Base-by-base conservation (phyloP, 2,797 vertebrate genomes). In the Danio tinwini region DNA sequence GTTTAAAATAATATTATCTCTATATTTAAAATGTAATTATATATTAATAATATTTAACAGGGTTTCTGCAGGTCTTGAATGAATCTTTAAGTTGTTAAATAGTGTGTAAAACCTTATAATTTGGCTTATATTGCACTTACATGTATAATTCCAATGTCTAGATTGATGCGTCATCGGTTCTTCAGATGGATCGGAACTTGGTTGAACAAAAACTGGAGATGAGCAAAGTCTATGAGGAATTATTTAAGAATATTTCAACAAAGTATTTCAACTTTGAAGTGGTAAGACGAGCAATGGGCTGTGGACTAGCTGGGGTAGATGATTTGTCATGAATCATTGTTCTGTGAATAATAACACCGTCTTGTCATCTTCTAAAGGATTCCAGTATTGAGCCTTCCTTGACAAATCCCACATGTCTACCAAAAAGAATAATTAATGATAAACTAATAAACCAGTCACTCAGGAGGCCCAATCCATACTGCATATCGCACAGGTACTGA, bases 251-350 rank as follows among this genome's bases (percentile, higher is more conserved):
- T 6, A 85, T 93, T 82, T 88, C 91, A 16, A 68, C 59, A 5
- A 69, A 90, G 12, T 85, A 93, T 56, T 81, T 94, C 21, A 75
- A 58, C 37, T 92, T 94, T 76, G 90, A 94, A 19, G 86, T 86
- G 75, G 92, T 91, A 19, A 78, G 82, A 13, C 14, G 21, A 6
- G 16, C 62, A 19, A 6, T 39, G 10, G 16, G 1, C 39, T 39
- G 6, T 13, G 39, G 21, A 52, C 8, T 65, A 14, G 12, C 14
- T 12, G 13, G 63, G 5, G 6, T 56, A 49, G 16, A 71, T 52
- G 47, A 42, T 14, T 72, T 47, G 9, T 11, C 16, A 4, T 52
- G 6, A 39, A n/a, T 59, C 37, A 70, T 5, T 3, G 29, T 16
- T 7, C 64, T n/a, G 29, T 47, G 10, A 37, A 62, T 13, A 53